Conservation (phyloP, 2,113 vertebrate genomes). For the Procavia capensis region DNA sequence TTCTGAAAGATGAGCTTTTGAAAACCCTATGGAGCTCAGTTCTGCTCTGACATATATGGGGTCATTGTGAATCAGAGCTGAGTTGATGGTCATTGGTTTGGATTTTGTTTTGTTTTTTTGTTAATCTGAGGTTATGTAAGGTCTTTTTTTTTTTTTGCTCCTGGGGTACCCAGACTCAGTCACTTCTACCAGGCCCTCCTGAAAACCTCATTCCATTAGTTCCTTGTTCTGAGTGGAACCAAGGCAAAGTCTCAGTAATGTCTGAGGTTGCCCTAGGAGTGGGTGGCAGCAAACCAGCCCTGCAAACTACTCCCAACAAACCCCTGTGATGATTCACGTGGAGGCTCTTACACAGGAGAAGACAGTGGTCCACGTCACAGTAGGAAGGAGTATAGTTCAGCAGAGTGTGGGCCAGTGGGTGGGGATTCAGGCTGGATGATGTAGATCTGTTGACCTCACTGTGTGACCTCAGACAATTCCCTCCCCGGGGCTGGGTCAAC, state of each 20-base stretch:
- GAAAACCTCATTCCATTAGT: neutral
- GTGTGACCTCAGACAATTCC: neutral
- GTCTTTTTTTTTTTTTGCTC: neutral
- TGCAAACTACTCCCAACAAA: neutral
- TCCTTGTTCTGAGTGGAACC: neutral
- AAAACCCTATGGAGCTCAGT: neutral
- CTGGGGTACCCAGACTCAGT: neutral
- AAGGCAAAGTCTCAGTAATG: neutral
- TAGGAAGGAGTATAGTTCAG: neutral
- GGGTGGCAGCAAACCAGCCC: neutral
- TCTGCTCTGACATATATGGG: neutral
- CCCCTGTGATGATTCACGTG: neutral
- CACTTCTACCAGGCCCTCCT: neutral
- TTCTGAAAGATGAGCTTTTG: neutral
- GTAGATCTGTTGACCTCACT: neutral
- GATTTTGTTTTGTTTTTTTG: neutral
- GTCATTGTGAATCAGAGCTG: neutral
- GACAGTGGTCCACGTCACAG: neutral
- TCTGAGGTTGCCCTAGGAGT: neutral
- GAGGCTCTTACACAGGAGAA: neutral
- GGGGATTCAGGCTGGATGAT: neutral
- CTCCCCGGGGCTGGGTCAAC: neutral
- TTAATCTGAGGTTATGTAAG: neutral
- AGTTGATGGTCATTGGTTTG: neutral
- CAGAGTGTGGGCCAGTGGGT: neutral